Evolutionary conservation across 2,113 vertebrate species (phyloP), one percentile per base, ranked within the genome.

Genomic region (Uria aalge): DNA sequence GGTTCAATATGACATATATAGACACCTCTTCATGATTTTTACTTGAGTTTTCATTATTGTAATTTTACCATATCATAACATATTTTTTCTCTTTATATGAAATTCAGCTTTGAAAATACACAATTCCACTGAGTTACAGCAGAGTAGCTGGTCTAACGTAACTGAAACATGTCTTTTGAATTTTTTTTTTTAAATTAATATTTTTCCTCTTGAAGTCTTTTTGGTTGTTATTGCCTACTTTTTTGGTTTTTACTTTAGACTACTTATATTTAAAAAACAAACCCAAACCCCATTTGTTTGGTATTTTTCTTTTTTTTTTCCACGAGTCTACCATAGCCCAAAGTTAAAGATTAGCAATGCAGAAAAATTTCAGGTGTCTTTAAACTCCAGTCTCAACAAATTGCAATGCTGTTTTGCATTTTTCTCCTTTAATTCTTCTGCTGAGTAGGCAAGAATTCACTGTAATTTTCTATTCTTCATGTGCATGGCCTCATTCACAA

Each of bases 251-350:
- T 52, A 2, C 26, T 63, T 76, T 66, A 66, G 12, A 11, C 3
- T 43, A 15, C 3, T 18, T 43, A 38, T 24, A 63, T 34, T 63
- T 34, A 66, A 62, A 67, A 21, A 66, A 7, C 32, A 26, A 56
- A 55, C 12, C 0, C 14, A 68, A 53, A 50, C 0, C 2, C 11
- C 3, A 10, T 5, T 8, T 71, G 8, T 43, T 66, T 40, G 6
- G 1, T 12, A 16, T 8, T 47, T 63, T n/a, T 18, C 5, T 50
- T 41, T 17, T 71, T 56, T 64, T 16, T 71, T 56, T 56, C 11
- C 8, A 59, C 15, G 2, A 47, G 12, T 81, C 30, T 74, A 36
- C 8, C 0, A 0, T 69, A 57, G 5, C 2, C 10, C 53, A 81
- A 81, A 91, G 76, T 60, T 77, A 77, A 92, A 84, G 89, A 45